A percentile compares a stretch with the other conserved stretches of the same genome.
phyloP scores from a whole-genome alignment of 2,797 vertebrate species.

The Cryptoprocta ferox region DNA sequence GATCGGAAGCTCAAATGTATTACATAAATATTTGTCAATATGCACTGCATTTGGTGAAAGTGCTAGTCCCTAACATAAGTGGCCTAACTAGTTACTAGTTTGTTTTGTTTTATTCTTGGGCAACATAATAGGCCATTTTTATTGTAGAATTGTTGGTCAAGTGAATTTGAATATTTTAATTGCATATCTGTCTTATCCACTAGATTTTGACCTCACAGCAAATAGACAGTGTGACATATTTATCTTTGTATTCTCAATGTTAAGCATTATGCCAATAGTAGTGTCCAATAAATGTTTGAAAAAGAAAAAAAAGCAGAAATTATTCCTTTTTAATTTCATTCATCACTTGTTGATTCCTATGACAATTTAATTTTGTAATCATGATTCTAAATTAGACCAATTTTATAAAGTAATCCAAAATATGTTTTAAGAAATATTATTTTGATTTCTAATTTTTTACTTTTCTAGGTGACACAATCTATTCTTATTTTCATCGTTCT shows the following conservation, averaged over 20 bases:
- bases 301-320: not conserved
- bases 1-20: not conserved
- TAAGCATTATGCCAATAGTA: not conserved
- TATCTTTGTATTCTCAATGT: not conserved
- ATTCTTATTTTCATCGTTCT: not conserved
- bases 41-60: slow-evolving; percentile 5
- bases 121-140: not conserved
- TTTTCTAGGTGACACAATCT: not conserved
- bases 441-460: not conserved
- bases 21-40: not conserved
- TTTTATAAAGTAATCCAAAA: not conserved
- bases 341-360: not conserved
- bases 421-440: not conserved
- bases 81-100: slow-evolving; percentile 63
- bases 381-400: not conserved
- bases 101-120: slow-evolving; percentile 35
- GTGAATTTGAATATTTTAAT: not conserved
- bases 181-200: not conserved
- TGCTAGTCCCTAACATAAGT: slow-evolving; percentile 60
- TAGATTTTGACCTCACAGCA: not conserved
- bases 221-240: not conserved
- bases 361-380: not conserved
- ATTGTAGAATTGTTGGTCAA: not conserved
- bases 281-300: not conserved
- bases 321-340: not conserved